phyloP scores from a whole-genome alignment of 2,888 invertebrate genomes.

The Pandemis heparana region DNA sequence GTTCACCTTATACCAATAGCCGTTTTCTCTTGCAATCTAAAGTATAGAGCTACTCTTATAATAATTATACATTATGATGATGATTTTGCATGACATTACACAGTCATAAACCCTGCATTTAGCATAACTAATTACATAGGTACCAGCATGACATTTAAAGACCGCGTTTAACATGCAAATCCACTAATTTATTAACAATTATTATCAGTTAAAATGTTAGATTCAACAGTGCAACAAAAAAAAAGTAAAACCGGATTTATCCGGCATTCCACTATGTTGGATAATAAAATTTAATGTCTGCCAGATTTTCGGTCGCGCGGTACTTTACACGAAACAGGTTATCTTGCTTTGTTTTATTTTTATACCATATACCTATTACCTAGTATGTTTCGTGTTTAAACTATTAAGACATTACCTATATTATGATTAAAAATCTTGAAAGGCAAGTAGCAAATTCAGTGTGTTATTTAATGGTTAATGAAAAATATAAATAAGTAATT shows the following conservation, averaged over 20 bases:
- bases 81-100: no score
- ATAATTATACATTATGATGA: no score
- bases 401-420: neutral
- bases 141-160: neutral
- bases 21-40: no score
- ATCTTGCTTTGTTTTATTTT: neutral
- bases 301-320: neutral
- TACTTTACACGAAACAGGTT: neutral
- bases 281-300: neutral
- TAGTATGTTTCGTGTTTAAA: neutral
- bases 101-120: constrained; percentile 6
- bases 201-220: constrained; percentile 1
- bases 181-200: constrained; percentile 10
- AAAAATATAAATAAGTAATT: neutral
- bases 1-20: no score
- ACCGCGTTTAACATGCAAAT: constrained; percentile 16
- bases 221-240: neutral
- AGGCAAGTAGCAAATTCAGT: neutral
- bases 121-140: constrained; percentile 6
- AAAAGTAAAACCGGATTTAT: neutral
- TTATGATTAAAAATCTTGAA: neutral
- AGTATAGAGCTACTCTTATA: no score
- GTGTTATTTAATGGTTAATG: neutral
- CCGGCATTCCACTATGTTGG: no score
- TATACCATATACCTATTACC: no score